These are phyloP conservation scores for Onychomys leucogaster DNA, from an alignment of 2,797 vertebrate species.

Conservation along the genomic window DNA sequence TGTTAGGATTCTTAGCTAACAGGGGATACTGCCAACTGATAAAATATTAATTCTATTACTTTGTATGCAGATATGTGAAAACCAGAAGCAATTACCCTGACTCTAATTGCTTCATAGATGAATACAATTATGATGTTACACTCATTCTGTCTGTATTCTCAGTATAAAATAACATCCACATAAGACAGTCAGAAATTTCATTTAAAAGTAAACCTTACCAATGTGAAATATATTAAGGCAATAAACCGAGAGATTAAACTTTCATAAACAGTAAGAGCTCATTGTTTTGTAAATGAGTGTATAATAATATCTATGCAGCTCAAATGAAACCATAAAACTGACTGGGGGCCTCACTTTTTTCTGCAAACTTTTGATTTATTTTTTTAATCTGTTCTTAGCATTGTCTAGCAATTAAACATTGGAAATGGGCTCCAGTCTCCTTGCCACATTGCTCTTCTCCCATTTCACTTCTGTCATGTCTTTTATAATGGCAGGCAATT, in stretches of 20 bases:
- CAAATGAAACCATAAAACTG: constrained; percentile 89
- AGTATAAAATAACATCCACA: constrained; percentile 85
- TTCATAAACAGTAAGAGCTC: constrained; percentile 90
- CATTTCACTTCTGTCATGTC: constrained; percentile 85
- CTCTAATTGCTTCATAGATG: constrained; percentile 89
- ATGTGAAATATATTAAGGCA: constrained; percentile 90
- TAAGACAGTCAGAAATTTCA: constrained; percentile 87
- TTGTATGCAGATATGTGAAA: constrained; percentile 85
- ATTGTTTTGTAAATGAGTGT: constrained; percentile 90
- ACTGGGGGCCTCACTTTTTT: constrained; percentile 84
- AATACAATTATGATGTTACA: constrained; percentile 88
- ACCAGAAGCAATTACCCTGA: constrained; percentile 86
- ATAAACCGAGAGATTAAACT: constrained; percentile 92
- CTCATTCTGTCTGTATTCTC: constrained; percentile 85
- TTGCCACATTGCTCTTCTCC: constrained; percentile 79
- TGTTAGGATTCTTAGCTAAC: constrained; percentile 83
- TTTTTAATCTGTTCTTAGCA: constrained; percentile 89
- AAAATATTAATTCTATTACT: constrained; percentile 90
- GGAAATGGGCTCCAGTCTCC: constrained; percentile 81
- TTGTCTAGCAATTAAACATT: constrained; percentile 87
- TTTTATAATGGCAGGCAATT: constrained; percentile 84
- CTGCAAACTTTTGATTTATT: constrained; percentile 90
- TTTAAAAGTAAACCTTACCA: constrained; percentile 89
- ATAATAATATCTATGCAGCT: constrained; percentile 87
- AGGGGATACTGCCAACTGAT: constrained; percentile 86